phyloP scores from a whole-genome alignment of 2,797 vertebrate species.

The Coranthus polyacanthus region DNA sequence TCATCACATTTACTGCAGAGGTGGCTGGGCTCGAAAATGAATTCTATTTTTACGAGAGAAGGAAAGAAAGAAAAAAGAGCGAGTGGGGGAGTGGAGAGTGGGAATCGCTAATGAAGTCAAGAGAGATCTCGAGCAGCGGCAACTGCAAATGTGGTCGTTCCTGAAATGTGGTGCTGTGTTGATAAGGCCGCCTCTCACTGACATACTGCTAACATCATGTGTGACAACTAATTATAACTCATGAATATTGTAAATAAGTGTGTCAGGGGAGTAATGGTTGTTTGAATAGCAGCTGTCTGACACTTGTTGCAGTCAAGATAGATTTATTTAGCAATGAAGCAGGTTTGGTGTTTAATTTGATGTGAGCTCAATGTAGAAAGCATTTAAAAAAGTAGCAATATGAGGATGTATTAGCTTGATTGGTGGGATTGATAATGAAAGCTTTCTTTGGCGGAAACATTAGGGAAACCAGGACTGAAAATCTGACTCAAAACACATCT shows the following conservation, averaged over 20 bases:
- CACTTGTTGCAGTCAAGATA: conserved; percentile 52
- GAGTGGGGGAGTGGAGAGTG: conserved; percentile 9
- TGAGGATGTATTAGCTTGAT: background rate
- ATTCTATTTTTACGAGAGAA: conserved; percentile 61
- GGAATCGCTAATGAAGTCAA: conserved; percentile 66
- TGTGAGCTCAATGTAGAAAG: background rate
- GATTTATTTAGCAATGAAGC: conserved; percentile 23
- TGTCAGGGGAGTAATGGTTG: conserved; percentile 54
- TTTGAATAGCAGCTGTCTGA: conserved; percentile 62
- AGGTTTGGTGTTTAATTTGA: too few species aligned
- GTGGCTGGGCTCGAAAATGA: conserved; percentile 45
- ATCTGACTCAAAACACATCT: too few species aligned
- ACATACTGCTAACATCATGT: conserved; percentile 69
- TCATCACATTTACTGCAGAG: conserved; percentile 64
- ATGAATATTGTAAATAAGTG: conserved; percentile 73
- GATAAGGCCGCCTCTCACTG: conserved; percentile 72
- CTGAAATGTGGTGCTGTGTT: conserved; percentile 62
- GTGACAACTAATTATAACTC: conserved; percentile 79
- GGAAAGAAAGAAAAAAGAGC: background rate
- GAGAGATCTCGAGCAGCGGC: conserved; percentile 27
- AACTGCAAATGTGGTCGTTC: conserved; percentile 36
- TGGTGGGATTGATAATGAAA: background rate
- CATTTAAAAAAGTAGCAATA: background rate
- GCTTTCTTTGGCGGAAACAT: background rate
- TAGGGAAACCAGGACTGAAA: background rate